A percentile compares a stretch with the other conserved stretches of the same genome.
Evolutionary conservation across 2,797 vertebrate species (phyloP).

Genomic region (Pogonophryne albipinna): DNA sequence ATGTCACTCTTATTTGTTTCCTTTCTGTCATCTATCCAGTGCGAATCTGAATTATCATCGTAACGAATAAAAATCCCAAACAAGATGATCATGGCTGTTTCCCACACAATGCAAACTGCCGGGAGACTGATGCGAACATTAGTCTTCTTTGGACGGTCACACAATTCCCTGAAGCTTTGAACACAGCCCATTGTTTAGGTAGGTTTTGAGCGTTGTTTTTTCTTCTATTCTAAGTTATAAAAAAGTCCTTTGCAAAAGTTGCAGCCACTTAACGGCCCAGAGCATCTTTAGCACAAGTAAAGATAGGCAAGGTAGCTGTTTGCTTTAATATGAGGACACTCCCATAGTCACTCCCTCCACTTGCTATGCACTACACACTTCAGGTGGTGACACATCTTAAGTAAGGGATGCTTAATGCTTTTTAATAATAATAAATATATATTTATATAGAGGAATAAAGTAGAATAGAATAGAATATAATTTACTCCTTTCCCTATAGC

Average conservation of each 20-base stretch:
- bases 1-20: constrained; percentile 84
- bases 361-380: neutral
- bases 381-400: neutral
- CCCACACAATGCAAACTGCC: constrained; percentile 88
- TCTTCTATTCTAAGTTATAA: neutral
- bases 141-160: constrained; percentile 85
- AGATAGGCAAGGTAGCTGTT: constrained; percentile 36
- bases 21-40: constrained; percentile 82
- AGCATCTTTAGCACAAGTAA: constrained; percentile 42
- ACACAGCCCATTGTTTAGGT: constrained; percentile 78
- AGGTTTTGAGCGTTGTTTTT: neutral
- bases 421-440: too few relatives aligned
- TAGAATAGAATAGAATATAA: too few relatives aligned
- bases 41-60: constrained; percentile 79
- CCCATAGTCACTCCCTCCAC: constrained; percentile 58
- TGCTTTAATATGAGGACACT: constrained; percentile 52
- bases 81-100: constrained; percentile 91
- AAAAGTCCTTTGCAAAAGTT: constrained; percentile 5
- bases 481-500: too few relatives aligned
- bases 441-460: too few relatives aligned
- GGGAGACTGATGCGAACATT: constrained; percentile 90
- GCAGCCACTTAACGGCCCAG: neutral
- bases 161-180: constrained; percentile 78
- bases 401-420: neutral
- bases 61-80: constrained; percentile 95